A percentile compares a stretch with the other conserved stretches of the same genome.
Conservation (phyloP, 2,888 invertebrate species). For the Acronicta psi region DNA sequence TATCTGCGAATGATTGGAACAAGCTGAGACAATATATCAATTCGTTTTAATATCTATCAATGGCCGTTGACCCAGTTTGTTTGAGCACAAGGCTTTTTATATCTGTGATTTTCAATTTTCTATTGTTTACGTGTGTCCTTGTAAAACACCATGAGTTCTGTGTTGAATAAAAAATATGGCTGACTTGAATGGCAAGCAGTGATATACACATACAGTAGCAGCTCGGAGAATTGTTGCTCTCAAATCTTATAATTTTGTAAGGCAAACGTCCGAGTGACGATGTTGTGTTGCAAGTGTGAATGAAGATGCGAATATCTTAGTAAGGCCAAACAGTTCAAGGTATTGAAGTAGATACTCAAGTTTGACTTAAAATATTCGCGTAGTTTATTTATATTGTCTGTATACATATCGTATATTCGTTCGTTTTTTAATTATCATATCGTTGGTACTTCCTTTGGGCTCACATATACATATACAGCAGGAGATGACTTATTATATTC, state of each 20-base stretch:
- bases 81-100: slow-evolving; percentile 20
- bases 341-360: not conserved
- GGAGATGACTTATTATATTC: too few species aligned
- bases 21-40: slow-evolving; percentile 59
- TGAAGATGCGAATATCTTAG: slow-evolving; percentile 9
- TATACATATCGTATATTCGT: too few species aligned
- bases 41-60: slow-evolving; percentile 56
- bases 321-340: slow-evolving; percentile 21
- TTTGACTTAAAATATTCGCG: too few species aligned
- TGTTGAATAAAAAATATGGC: too few species aligned
- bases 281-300: slow-evolving; percentile 17
- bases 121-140: slow-evolving; percentile 19
- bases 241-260: not conserved
- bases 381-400: too few species aligned
- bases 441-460: too few species aligned
- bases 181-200: too few species aligned
- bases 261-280: slow-evolving; percentile 13
- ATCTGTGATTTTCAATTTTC: slow-evolving; percentile 4
- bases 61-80: slow-evolving; percentile 45
- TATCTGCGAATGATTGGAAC: slow-evolving; percentile 29
- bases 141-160: slow-evolving; percentile 5
- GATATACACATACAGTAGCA: too few species aligned
- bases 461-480: too few species aligned
- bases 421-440: too few species aligned
- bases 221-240: too few species aligned